phyloP scores from a whole-genome alignment of 2,113 vertebrate species.

The Phaetusa simplex region DNA sequence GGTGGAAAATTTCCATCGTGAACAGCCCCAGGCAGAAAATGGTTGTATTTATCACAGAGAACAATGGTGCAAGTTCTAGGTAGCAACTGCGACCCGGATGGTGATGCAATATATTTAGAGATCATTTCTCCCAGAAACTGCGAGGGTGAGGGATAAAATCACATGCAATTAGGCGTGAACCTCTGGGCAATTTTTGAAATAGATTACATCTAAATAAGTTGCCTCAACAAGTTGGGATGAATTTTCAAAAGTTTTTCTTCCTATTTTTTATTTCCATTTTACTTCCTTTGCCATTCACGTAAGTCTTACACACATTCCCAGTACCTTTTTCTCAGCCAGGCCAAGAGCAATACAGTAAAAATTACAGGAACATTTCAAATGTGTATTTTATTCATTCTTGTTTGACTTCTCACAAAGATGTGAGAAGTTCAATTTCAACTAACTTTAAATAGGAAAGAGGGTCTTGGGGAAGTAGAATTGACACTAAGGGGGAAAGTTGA shows the following conservation, averaged over 20 bases:
- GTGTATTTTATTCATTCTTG: neutral
- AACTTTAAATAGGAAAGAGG: neutral
- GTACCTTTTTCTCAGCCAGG: neutral
- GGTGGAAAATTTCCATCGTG: neutral
- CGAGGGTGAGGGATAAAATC: neutral
- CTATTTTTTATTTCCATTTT: neutral
- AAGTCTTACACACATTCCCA: neutral
- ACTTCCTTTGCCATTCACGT: neutral
- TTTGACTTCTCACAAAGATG: neutral
- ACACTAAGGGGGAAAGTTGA: neutral
- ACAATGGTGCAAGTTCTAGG: neutral
- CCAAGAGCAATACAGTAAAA: neutral
- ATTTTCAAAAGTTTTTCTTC: neutral
- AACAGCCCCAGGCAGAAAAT: neutral
- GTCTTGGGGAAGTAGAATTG: neutral
- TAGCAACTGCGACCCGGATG: neutral
- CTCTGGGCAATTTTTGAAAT: neutral
- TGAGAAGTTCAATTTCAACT: neutral
- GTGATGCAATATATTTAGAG: neutral
- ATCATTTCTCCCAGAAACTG: neutral
- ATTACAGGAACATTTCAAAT: neutral
- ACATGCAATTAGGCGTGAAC: neutral
- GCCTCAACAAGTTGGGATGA: neutral
- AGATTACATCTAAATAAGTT: neutral
- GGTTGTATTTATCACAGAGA: neutral